Evolutionary conservation across 2,113 vertebrate genomes (phyloP), one percentile per base, ranked within the genome.

Genomic region (Prolemur simus): DNA sequence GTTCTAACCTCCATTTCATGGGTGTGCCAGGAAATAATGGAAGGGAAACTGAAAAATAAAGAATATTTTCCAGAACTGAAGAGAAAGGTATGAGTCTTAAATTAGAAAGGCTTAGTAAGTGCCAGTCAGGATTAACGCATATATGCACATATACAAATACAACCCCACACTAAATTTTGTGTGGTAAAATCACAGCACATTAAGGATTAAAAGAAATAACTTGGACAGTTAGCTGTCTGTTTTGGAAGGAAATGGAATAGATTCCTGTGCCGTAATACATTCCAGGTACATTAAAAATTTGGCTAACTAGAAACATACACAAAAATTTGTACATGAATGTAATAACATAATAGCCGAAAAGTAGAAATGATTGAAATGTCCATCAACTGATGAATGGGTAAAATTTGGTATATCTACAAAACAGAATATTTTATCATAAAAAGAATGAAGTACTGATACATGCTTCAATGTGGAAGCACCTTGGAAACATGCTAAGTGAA

Each of bases 161-260:
- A 78, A 34, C 42, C 27, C 21, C 49, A 47, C 42, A 68, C 9
- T 66, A 71, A 54, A 54, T 73, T 80, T 58, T 87, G 63, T 80
- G 32, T 29, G 56, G 20, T 85, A 76, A 52, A 64, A 64, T 85
- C 52, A 27, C 6, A 77, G 69, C 29, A 66, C 32, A 66, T 42
- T 42, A 63, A 76, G n/a, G 45, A 58, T 60, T 34, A 74, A 73
- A 60, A 80, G 74, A 87, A 86, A 66, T 54, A 58, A 60, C 52
- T 60, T 23, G 54, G 20, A 85, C 8, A 63, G n/a, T 76, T 90
- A 73, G 32, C 54, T 52, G 18, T 56, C 37, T 66, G 17, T 81
- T 87, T 93, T 77, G 34, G 83, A 94, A 78, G 87, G 77, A 94
- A 91, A 84, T 90, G 34, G 74, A 87, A 27, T 87, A 90, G 60